phyloP scores from a whole-genome alignment of 2,797 vertebrate species.

The Smutsia gigantea region DNA sequence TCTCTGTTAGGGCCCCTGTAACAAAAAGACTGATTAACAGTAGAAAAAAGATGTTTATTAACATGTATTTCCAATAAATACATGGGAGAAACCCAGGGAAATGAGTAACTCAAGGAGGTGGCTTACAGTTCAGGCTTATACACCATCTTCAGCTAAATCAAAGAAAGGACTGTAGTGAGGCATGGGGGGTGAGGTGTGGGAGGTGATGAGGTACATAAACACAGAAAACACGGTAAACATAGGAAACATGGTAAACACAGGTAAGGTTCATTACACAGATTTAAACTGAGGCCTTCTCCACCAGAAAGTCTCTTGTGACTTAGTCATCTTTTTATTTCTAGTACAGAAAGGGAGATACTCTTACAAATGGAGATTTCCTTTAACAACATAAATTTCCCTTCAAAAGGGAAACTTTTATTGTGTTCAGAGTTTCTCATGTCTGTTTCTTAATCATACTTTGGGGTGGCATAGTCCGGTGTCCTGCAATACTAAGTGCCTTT shows the following conservation, averaged over 20 bases:
- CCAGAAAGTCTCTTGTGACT: not conserved
- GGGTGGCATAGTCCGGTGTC: not conserved
- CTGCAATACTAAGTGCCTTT: not conserved
- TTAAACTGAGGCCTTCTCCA: not conserved
- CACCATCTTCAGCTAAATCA: not conserved
- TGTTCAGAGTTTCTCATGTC: not conserved
- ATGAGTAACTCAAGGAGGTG: not conserved
- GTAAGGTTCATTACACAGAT: not conserved
- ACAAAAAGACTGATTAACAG: not conserved
- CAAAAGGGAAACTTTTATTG: not conserved
- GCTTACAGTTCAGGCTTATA: not conserved
- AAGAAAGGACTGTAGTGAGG: not conserved
- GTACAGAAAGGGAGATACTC: not conserved
- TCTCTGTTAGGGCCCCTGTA: not conserved
- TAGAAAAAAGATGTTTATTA: not conserved
- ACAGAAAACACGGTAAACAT: rapidly evolving
- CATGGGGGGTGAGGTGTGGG: rapidly evolving
- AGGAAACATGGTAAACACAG: no score
- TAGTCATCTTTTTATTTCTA: not conserved
- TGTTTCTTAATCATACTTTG: not conserved
- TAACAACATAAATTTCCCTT: not conserved
- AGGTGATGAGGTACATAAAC: no score
- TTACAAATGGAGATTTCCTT: not conserved
- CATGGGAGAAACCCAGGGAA: not conserved
- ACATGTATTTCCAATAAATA: not conserved